Evolutionary conservation across 2,888 invertebrate genomes (phyloP).

Genomic region (Nemotelus nigrinus): DNA sequence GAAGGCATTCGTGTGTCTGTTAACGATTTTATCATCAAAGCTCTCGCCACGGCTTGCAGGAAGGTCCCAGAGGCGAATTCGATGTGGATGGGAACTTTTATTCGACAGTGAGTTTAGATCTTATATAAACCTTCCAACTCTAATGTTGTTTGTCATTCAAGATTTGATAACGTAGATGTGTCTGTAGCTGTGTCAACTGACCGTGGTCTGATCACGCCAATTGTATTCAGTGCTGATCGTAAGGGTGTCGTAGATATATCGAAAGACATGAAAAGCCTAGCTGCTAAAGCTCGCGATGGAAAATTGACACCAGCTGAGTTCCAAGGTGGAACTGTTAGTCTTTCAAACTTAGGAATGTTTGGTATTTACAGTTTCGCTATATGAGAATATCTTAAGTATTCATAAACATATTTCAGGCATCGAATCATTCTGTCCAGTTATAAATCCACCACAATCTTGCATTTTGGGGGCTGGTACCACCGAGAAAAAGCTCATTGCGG

Average conservation of each 20-base stretch:
- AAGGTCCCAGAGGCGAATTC: conserved; percentile 95
- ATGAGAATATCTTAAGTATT: not conserved
- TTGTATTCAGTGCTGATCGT: conserved; percentile 88
- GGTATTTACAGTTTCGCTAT: conserved; percentile 65
- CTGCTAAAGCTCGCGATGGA: conserved; percentile 86
- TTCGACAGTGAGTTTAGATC: conserved; percentile 81
- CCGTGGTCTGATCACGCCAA: conserved; percentile 95
- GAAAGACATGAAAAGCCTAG: conserved; percentile 80
- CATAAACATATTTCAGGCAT: conserved; percentile 3
- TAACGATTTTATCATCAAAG: conserved; percentile 97
- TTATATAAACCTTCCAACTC: conserved; percentile 20
- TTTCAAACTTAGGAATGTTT: conserved; percentile 97
- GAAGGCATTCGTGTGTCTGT: conserved; percentile 88
- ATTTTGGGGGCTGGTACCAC: conserved; percentile 92
- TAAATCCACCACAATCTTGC: conserved; percentile 95
- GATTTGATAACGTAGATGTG: conserved; percentile 91
- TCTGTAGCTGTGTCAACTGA: conserved; percentile 97
- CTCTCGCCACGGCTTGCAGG: conserved; percentile 86
- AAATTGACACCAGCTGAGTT: conserved; percentile 93
- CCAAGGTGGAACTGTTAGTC: conserved; percentile 94
- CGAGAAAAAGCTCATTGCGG: conserved; percentile 77
- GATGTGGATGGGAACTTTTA: conserved; percentile 92
- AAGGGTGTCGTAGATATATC: conserved; percentile 90
- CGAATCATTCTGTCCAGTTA: conserved; percentile 89
- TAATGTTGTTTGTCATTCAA: conserved; percentile 58